Evolutionary conservation across 2,113 vertebrate species (phyloP).

Genomic region (Gymnorhina tibicen): DNA sequence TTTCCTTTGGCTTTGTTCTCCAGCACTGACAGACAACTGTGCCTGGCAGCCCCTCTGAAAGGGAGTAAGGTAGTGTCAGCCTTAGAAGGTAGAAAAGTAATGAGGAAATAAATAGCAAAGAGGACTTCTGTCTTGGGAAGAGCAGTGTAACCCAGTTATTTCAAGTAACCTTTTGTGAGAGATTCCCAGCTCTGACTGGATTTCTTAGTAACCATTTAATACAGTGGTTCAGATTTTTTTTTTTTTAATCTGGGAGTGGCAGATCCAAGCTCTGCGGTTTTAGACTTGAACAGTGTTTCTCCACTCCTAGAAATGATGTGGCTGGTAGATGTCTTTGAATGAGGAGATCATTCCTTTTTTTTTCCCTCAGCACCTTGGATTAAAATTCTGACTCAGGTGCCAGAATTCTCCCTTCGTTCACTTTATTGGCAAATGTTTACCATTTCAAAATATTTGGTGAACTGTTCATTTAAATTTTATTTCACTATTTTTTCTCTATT

Average conservation of each 20-base stretch:
- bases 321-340: background rate
- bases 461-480: background rate
- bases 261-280: background rate
- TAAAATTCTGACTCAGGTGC: background rate
- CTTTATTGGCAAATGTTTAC: background rate
- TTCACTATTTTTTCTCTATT: background rate
- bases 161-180: background rate
- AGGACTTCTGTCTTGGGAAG: background rate
- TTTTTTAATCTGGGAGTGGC: background rate
- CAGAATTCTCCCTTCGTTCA: background rate
- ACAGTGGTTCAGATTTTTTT: background rate
- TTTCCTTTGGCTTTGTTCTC: background rate
- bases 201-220: background rate
- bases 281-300: background rate
- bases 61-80: background rate
- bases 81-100: background rate
- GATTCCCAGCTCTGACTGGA: background rate
- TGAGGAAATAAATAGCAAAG: background rate
- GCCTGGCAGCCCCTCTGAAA: background rate
- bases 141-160: background rate
- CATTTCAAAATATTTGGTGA: background rate
- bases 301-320: background rate
- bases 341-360: background rate
- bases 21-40: background rate
- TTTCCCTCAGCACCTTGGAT: background rate